Evolutionary conservation across 2,888 invertebrate genomes (phyloP).

Genomic region (Microctonus aethiopoides): DNA sequence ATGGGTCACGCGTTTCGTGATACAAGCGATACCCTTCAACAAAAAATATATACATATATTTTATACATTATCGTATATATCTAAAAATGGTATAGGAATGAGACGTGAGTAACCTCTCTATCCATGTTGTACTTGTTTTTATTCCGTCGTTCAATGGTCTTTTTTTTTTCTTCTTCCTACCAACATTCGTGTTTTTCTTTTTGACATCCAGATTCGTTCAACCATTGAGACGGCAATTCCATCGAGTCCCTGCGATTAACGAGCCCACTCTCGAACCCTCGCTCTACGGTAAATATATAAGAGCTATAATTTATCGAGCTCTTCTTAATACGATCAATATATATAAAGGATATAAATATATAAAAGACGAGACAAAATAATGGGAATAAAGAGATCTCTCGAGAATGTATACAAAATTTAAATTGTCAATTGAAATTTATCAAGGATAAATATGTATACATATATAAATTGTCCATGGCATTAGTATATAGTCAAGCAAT

Average conservation of each 20-base stretch:
- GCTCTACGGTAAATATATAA: neutral
- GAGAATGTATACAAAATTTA: neutral
- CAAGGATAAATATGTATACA: neutral
- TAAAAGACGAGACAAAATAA: neutral
- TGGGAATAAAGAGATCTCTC: neutral
- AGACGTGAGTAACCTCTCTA: neutral
- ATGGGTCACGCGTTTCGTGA: conserved; percentile 40
- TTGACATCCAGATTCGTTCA: neutral
- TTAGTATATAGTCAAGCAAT: too few species aligned
- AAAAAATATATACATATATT: neutral
- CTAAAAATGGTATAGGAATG: conserved; percentile 22
- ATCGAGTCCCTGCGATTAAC: conserved; percentile 13
- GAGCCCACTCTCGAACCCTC: conserved; percentile 30
- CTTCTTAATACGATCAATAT: neutral
- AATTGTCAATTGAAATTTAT: neutral
- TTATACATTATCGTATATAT: neutral
- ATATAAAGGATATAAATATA: neutral
- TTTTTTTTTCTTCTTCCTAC: neutral
- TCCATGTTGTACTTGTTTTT: neutral
- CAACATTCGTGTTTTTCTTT: neutral
- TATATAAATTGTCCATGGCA: too few species aligned
- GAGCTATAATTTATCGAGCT: neutral
- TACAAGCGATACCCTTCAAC: conserved; percentile 30
- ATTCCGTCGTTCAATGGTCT: neutral
- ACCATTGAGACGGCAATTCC: neutral